phyloP scores from a whole-genome alignment of 2,888 invertebrate genomes.

The Sicus ferrugineus region DNA sequence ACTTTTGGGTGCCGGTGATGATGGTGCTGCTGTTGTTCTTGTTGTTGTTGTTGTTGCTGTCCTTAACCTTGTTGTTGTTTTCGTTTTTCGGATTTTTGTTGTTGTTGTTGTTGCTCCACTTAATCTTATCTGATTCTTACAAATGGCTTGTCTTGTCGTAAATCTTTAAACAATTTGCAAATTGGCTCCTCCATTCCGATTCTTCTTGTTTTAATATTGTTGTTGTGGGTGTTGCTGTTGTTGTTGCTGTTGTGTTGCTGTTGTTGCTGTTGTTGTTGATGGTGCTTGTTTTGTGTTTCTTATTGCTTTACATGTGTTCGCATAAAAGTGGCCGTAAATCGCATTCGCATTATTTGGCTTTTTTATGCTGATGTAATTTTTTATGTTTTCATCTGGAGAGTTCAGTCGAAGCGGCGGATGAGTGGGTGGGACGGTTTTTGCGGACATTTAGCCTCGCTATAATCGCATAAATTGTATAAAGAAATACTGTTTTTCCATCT shows the following conservation, averaged over 20 bases:
- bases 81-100: neutral
- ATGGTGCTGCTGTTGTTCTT: neutral
- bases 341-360: constrained; percentile 52
- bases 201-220: constrained; percentile 13
- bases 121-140: constrained; percentile 58
- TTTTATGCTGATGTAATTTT: constrained; percentile 41
- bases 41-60: neutral
- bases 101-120: constrained; percentile 40
- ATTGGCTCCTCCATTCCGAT: no score
- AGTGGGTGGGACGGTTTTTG: no score
- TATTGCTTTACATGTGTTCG: constrained; percentile 53
- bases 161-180: constrained; percentile 64
- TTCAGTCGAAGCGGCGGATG: no score
- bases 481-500: no score
- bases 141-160: constrained; percentile 64
- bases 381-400: constrained; percentile 33
- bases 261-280: constrained; percentile 17
- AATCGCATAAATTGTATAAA: no score
- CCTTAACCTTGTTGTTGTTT: neutral
- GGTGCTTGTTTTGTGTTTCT: no score
- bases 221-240: neutral
- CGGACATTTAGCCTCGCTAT: no score
- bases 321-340: constrained; percentile 59
- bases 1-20: neutral
- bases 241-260: constrained; percentile 19